Conservation (phyloP, 2,113 vertebrate species). For the Cygnus atratus region DNA sequence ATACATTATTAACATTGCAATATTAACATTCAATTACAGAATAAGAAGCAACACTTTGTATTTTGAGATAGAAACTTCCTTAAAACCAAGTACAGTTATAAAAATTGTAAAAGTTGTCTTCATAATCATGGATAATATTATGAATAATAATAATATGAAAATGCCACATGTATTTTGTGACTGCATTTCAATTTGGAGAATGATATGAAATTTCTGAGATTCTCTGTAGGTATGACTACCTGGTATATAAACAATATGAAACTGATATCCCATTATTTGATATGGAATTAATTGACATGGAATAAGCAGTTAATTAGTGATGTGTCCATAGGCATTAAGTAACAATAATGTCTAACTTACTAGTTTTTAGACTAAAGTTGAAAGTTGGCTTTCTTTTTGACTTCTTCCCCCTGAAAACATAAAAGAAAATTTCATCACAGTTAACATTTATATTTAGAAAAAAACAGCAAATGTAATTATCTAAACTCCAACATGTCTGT, state of each 20-base stretch:
- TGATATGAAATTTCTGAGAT: not conserved
- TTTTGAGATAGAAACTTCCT: conserved; percentile 9
- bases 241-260: not conserved
- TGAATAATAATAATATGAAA: not conserved
- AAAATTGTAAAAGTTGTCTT: not conserved
- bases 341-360: not conserved
- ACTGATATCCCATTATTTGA: not conserved
- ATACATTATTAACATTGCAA: conserved; percentile 23
- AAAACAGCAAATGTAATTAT: not conserved
- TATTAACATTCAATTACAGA: not conserved
- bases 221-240: not conserved
- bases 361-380: not conserved
- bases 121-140: not conserved
- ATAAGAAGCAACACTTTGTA: not conserved
- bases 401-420: not conserved
- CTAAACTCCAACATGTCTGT: not conserved
- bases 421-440: not conserved
- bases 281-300: not conserved
- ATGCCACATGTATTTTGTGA: not conserved
- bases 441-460: not conserved
- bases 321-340: not conserved
- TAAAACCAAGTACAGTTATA: not conserved
- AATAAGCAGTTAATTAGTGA: not conserved
- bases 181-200: not conserved
- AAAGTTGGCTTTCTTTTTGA: not conserved